These are phyloP conservation scores for Lordiphosa stackelbergi DNA, from an alignment of 1,140 invertebrate genomes.

Conservation along the genomic window DNA sequence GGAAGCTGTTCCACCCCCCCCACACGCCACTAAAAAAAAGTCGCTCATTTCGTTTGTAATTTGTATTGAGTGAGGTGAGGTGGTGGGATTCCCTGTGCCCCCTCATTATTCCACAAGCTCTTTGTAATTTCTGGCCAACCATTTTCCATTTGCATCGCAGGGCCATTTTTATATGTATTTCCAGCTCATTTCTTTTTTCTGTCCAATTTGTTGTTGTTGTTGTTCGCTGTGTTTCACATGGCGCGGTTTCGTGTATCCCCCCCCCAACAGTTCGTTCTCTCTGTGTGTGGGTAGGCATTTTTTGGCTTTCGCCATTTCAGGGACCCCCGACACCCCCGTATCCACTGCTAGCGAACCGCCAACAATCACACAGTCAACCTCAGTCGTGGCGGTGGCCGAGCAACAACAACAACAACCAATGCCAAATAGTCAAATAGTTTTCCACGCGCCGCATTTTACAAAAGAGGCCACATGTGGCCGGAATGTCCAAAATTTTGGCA, in stretches of 20 bases:
- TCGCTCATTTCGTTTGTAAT: conserved; percentile 69
- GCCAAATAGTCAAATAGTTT: conserved; percentile 54
- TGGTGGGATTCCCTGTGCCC: background rate
- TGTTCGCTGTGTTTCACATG: conserved; percentile 27
- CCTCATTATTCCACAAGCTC: conserved; percentile 29
- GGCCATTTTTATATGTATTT: conserved; percentile 62
- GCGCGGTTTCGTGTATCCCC: conserved; percentile 45
- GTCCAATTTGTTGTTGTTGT: conserved; percentile 9
- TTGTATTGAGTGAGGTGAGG: conserved; percentile 37
- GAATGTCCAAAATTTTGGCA: too few species aligned
- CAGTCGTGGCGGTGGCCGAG: conserved; percentile 32
- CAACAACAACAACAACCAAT: conserved; percentile 30
- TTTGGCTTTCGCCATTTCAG: conserved; percentile 39
- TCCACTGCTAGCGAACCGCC: conserved; percentile 45
- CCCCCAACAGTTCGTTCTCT: background rate
- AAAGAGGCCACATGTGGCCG: too few species aligned
- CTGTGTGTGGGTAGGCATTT: conserved; percentile 29
- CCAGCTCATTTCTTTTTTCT: conserved; percentile 51
- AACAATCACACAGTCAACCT: conserved; percentile 57
- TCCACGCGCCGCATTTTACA: conserved; percentile 44
- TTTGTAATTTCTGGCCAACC: conserved; percentile 68
- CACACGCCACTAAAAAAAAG: conserved; percentile 7
- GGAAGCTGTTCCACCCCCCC: too few species aligned
- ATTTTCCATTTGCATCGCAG: conserved; percentile 66
- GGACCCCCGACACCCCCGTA: conserved; percentile 21